Evolutionary conservation across 2,888 invertebrate genomes (phyloP).

Genomic region (Matsumyia berberina): DNA sequence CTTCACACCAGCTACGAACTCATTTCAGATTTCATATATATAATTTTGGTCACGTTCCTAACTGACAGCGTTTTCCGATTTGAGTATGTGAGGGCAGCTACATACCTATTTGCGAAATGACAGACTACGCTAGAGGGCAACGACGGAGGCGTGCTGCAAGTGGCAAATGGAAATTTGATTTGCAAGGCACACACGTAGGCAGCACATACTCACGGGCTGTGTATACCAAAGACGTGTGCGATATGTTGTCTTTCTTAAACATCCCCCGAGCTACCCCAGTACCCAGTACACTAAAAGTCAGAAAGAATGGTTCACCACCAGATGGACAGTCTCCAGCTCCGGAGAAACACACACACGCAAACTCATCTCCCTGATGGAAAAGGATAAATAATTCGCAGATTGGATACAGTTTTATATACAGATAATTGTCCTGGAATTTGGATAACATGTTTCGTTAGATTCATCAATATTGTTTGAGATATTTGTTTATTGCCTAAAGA

Average conservation of each 20-base stretch:
- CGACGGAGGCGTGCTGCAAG: slow-evolving; percentile 57
- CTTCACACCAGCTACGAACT: slow-evolving; percentile 18
- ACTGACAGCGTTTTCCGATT: slow-evolving; percentile 75
- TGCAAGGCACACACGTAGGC: slow-evolving; percentile 70
- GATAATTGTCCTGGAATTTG: slow-evolving; percentile 68
- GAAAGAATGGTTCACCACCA: slow-evolving; percentile 48
- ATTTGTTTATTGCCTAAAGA: slow-evolving; percentile 16
- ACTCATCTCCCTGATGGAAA: slow-evolving; percentile 9
- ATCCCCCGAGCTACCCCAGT: not conserved
- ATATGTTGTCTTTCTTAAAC: slow-evolving; percentile 57
- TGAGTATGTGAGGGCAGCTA: slow-evolving; percentile 68
- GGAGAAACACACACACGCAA: not conserved
- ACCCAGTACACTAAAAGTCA: slow-evolving; percentile 31
- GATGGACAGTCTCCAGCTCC: slow-evolving; percentile 40
- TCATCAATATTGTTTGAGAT: slow-evolving; percentile 53
- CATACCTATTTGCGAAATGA: slow-evolving; percentile 67
- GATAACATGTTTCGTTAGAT: slow-evolving; percentile 62
- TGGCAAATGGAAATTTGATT: slow-evolving; percentile 75
- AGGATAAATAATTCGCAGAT: slow-evolving; percentile 49
- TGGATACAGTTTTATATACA: slow-evolving; percentile 47
- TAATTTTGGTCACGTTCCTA: slow-evolving; percentile 69
- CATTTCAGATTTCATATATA: slow-evolving; percentile 64
- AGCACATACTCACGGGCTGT: slow-evolving; percentile 46
- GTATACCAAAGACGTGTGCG: slow-evolving; percentile 64
- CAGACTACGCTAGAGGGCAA: slow-evolving; percentile 60